Conservation (phyloP, 1,140 invertebrate genomes). For the fruit fly (Drosophila melanogaster) region DNA sequence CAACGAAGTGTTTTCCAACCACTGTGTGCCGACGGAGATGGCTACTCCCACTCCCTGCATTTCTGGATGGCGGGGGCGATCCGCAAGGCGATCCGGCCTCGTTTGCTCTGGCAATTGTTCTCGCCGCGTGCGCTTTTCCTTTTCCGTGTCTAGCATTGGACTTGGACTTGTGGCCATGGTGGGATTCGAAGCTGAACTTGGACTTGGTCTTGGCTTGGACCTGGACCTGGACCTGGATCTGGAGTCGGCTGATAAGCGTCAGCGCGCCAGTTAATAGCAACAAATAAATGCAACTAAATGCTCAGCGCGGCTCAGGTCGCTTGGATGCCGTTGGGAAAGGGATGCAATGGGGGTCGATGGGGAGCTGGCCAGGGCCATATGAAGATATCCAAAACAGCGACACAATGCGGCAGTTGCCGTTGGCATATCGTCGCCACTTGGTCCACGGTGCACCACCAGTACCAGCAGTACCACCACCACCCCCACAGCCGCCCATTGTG, state of each 20-base stretch:
- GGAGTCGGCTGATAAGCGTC: constrained; percentile 74
- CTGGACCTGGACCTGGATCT: neutral
- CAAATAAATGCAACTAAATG: constrained; percentile 84
- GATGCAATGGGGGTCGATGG: constrained; percentile 10
- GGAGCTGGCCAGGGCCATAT: constrained; percentile 57
- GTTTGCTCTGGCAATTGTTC: constrained; percentile 76
- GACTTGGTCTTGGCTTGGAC: neutral
- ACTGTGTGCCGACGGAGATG: constrained; percentile 12
- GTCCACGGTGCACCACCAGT: constrained; percentile 15
- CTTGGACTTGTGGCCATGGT: constrained; percentile 25
- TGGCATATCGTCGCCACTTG: constrained; percentile 76
- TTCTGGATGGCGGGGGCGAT: constrained; percentile 42
- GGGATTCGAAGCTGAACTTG: constrained; percentile 3
- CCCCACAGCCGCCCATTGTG: constrained; percentile 28
- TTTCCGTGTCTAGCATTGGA: constrained; percentile 66
- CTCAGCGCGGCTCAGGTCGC: constrained; percentile 36
- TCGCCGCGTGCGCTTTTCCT: constrained; percentile 72
- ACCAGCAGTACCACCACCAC: constrained; percentile 5
- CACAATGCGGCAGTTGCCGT: constrained; percentile 78
- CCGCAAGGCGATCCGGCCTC: constrained; percentile 25
- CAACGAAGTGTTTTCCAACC: neutral
- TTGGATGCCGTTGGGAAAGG: constrained; percentile 11
- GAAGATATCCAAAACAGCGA: constrained; percentile 84
- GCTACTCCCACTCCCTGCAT: constrained; percentile 1
- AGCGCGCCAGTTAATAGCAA: constrained; percentile 84